Base-by-base conservation (phyloP, 2,888 invertebrate species). In the Aleiodes alternator region DNA sequence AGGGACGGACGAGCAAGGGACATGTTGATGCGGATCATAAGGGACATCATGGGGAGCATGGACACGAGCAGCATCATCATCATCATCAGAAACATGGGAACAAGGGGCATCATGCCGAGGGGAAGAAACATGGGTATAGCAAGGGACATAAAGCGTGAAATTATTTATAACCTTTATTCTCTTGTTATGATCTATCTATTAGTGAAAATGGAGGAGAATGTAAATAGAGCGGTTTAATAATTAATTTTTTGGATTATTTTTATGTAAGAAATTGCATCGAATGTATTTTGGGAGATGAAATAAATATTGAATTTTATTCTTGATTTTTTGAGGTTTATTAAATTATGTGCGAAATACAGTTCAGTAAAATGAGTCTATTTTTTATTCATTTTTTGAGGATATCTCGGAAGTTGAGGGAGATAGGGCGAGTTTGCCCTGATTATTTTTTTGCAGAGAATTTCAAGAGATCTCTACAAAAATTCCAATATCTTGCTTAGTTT, bases 11-110 rank as follows among this genome's bases (percentile, higher is more conserved):
- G 78, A 92, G 93, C 82, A 93, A 94, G 84, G 94, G 94, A 0
- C 93, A 93, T 82, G 88, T 92, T 76, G 93, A 93, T 78, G 92
- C 92, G 12, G 93, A 93, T 79, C 93, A 94, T 86, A 92, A 92
- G 80, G 94, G 93, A 0, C 90, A 93, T 88, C 91, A 93, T 73
- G 92, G 91, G 3, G 92, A 92, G 68, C 90, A 92, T 16, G 94
- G 94, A 0, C 92, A 93, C 83, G 92, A 94, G 61, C 91, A 92
- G 38, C 93, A 94, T 82, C 91, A 93, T 81, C 90, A 91, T 4
- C 91, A 93, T 78, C 92, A 93, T 34, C 89, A 91, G 3, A 89
- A 92, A 53, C 91, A 93, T 80, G 93, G 92, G 59, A 93, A 92
- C 84, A 93, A 93, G 82, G 92, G 92, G 0, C 92, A 92, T 57